A percentile compares a stretch with the other conserved stretches of the same genome.
These are phyloP conservation scores for Malthinus seriepunctatus DNA, from an alignment of 2,888 invertebrate species.

Conservation along the genomic window DNA sequence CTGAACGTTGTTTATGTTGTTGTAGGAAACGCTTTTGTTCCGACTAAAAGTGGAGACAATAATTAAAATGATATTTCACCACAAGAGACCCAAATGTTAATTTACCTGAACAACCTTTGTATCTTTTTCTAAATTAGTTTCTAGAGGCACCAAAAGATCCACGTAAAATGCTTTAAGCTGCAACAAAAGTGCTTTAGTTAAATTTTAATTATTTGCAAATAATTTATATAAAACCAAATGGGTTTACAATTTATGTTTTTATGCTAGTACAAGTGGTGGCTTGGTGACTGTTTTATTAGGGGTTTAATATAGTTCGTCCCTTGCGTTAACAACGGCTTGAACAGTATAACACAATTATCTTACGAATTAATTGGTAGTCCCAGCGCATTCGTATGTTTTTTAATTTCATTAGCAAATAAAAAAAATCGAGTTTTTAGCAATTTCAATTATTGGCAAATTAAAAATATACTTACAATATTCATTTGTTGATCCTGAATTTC, in stretches of 20 bases:
- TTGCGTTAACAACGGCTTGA: slow-evolving; percentile 33
- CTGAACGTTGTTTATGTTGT: slow-evolving; percentile 89
- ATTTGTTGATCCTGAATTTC: slow-evolving; percentile 94
- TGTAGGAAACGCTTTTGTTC: slow-evolving; percentile 92
- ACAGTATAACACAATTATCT: slow-evolving; percentile 44
- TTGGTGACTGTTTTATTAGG: slow-evolving; percentile 41
- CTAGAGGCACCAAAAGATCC: slow-evolving; percentile 88
- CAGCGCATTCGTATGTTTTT: slow-evolving; percentile 37
- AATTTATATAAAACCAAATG: slow-evolving; percentile 9
- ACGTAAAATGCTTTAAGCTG: slow-evolving; percentile 95
- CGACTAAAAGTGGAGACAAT: slow-evolving; percentile 61
- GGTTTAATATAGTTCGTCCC: slow-evolving; percentile 36
- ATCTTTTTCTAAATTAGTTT: slow-evolving; percentile 92
- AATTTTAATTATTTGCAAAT: slow-evolving; percentile 4
- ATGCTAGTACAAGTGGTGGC: slow-evolving; percentile 23
- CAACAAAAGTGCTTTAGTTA: slow-evolving; percentile 40
- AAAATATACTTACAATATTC: slow-evolving; percentile 80
- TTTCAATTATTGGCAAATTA: neutral
- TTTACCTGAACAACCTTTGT: slow-evolving; percentile 87
- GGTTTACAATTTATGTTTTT: slow-evolving; percentile 16
- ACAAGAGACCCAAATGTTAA: neutral
- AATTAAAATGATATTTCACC: neutral
- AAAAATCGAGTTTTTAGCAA: too few relatives aligned
- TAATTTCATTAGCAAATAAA: neutral
- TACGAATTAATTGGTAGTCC: slow-evolving; percentile 43